phyloP scores from a whole-genome alignment of 2,113 vertebrate genomes.

The Syngnathus floridae region DNA sequence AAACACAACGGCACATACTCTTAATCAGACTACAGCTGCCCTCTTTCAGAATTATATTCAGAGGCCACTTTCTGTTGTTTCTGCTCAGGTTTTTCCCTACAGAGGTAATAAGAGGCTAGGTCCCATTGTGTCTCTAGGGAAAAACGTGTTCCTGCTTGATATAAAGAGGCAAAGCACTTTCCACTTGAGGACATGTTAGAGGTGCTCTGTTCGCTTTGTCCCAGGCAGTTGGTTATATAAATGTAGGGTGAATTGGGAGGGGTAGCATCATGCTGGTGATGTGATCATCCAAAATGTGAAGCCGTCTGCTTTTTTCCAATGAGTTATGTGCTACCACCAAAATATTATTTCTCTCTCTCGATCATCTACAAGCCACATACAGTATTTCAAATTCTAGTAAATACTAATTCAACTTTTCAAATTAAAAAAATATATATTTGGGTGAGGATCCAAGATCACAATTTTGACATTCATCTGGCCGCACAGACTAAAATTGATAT shows the following conservation, averaged over 20 bases:
- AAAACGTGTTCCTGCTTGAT: conserved; percentile 78
- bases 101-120: conserved; percentile 80
- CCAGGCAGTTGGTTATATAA: conserved; percentile 78
- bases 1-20: conserved; percentile 93
- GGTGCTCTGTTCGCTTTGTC: conserved; percentile 83
- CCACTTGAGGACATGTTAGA: conserved; percentile 83
- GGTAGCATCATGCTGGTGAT: conserved; percentile 74
- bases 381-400: not conserved
- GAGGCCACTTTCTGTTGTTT: conserved; percentile 82
- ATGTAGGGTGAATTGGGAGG: conserved; percentile 75
- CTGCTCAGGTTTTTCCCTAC: conserved; percentile 83
- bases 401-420: not conserved
- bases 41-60: conserved; percentile 84
- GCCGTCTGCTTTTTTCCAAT: conserved; percentile 69
- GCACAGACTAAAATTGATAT: not conserved
- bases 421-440: not conserved
- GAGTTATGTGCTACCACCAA: conserved; percentile 12
- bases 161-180: conserved; percentile 62
- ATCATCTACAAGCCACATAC: not conserved
- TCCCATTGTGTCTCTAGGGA: conserved; percentile 71
- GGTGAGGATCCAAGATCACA: not conserved
- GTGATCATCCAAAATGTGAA: conserved; percentile 67
- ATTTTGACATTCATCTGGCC: not conserved
- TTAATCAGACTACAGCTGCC: conserved; percentile 96
- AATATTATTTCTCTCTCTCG: not conserved